A percentile compares a stretch with the other conserved stretches of the same genome.
Conservation (phyloP, 2,113 vertebrate species). For the Sceloporus tristichus region DNA sequence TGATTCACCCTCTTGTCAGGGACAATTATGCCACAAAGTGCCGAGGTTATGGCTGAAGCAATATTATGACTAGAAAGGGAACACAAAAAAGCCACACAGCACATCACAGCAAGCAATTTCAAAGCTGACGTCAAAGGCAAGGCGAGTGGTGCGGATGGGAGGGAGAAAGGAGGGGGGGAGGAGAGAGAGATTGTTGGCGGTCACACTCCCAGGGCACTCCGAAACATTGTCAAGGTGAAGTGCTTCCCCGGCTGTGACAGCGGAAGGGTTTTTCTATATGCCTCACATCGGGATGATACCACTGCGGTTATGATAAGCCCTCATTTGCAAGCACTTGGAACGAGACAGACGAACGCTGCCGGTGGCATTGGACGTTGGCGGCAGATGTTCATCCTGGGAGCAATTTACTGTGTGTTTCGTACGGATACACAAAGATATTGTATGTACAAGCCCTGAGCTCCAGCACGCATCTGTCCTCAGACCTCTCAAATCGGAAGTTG, state of each 20-base stretch:
- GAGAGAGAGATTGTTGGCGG: constrained; percentile 22
- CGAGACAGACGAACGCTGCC: neutral
- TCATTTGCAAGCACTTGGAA: constrained; percentile 25
- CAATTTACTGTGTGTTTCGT: constrained; percentile 23
- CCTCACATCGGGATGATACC: neutral
- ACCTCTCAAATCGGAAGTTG: neutral
- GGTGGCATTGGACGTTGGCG: constrained; percentile 25
- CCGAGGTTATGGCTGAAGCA: constrained; percentile 85
- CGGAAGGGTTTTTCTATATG: constrained; percentile 33
- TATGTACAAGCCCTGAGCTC: constrained; percentile 39
- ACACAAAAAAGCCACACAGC: constrained; percentile 74
- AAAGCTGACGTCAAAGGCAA: constrained; percentile 75
- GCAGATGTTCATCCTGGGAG: neutral
- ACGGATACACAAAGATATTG: constrained; percentile 31
- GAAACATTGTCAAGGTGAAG: constrained; percentile 51
- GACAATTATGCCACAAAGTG: constrained; percentile 95
- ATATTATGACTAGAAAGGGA: constrained; percentile 82
- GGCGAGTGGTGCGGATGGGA: constrained; percentile 62
- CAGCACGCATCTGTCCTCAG: constrained; percentile 37
- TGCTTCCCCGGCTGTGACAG: neutral
- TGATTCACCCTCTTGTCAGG: constrained; percentile 97
- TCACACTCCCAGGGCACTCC: neutral
- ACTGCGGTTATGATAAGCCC: neutral
- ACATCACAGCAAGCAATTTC: constrained; percentile 72
- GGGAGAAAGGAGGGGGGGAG: constrained; percentile 15